Evolutionary conservation across 2,797 vertebrate species (phyloP).

Genomic region (Semotilus atromaculatus): DNA sequence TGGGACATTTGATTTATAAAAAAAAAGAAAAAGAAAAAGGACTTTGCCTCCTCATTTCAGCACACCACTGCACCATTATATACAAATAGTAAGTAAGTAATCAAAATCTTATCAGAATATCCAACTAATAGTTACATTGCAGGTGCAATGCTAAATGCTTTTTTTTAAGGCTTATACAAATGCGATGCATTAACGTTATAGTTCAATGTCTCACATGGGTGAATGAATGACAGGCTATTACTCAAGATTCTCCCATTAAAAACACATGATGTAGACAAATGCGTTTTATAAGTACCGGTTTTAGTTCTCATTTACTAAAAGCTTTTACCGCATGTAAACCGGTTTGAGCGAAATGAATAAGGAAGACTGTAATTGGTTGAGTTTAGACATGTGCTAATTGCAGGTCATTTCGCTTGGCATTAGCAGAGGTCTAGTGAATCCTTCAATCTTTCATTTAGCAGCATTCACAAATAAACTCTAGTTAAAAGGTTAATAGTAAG

Average conservation of each 20-base stretch:
- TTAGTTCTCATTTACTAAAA: constrained; percentile 10
- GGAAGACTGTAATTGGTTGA: not conserved
- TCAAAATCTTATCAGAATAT: not conserved
- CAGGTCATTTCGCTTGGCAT: not conserved
- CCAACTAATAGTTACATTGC: not conserved
- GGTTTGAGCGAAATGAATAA: not conserved
- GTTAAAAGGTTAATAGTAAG: not conserved
- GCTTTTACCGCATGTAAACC: not conserved
- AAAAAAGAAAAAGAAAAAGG: too few relatives aligned
- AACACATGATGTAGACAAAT: constrained; percentile 8
- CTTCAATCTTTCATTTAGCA: constrained; percentile 1
- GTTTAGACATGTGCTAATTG: not conserved
- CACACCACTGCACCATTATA: too few relatives aligned
- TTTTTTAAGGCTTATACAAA: not conserved
- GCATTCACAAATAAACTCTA: not conserved
- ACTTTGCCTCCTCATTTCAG: too few relatives aligned
- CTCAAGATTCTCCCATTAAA: not conserved
- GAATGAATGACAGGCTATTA: not conserved
- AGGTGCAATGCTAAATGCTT: not conserved
- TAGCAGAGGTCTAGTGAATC: not conserved
- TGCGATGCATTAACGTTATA: not conserved
- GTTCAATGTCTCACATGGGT: not conserved
- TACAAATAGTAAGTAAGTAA: not conserved
- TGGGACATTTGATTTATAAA: too few relatives aligned
- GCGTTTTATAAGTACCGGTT: not conserved